These are phyloP conservation scores for Eumerus sabulonum DNA, from an alignment of 2,888 invertebrate genomes.

Conservation along the genomic window DNA sequence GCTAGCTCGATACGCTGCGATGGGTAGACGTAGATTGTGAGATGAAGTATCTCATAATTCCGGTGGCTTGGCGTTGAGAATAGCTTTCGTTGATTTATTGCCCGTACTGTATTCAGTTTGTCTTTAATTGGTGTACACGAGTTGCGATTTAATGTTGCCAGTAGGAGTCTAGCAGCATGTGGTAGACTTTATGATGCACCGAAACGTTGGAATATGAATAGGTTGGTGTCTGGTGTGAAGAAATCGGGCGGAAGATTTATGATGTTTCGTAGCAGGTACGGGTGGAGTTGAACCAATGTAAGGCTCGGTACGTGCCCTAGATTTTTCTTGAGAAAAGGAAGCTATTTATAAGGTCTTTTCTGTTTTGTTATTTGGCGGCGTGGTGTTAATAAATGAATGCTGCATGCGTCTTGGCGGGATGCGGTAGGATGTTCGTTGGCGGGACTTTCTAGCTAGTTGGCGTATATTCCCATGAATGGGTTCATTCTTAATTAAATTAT, in stretches of 20 bases:
- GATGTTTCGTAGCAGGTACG: conserved; percentile 39
- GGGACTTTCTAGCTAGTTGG: too few relatives aligned
- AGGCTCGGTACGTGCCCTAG: conserved; percentile 52
- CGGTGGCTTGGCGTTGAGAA: conserved; percentile 2
- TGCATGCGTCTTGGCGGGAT: conserved; percentile 58
- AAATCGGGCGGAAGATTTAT: conserved; percentile 59
- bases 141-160: conserved; percentile 38
- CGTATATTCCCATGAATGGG: too few relatives aligned
- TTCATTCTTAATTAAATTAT: too few relatives aligned
- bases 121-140: conserved; percentile 59
- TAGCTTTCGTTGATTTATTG: conserved; percentile 47
- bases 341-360: conserved; percentile 38
- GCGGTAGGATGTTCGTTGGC: conserved; percentile 20
- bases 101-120: conserved; percentile 32
- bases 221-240: neutral
- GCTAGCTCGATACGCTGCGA: too few relatives aligned
- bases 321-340: conserved; percentile 42
- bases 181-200: conserved; percentile 28
- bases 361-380: conserved; percentile 9
- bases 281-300: conserved; percentile 58
- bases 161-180: conserved; percentile 23
- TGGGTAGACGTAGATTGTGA: too few relatives aligned
- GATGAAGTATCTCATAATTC: conserved; percentile 32
- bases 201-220: conserved; percentile 1
- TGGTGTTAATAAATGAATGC: conserved; percentile 64